Conservation (phyloP, 2,113 vertebrate genomes). For the Heterotis niloticus region DNA sequence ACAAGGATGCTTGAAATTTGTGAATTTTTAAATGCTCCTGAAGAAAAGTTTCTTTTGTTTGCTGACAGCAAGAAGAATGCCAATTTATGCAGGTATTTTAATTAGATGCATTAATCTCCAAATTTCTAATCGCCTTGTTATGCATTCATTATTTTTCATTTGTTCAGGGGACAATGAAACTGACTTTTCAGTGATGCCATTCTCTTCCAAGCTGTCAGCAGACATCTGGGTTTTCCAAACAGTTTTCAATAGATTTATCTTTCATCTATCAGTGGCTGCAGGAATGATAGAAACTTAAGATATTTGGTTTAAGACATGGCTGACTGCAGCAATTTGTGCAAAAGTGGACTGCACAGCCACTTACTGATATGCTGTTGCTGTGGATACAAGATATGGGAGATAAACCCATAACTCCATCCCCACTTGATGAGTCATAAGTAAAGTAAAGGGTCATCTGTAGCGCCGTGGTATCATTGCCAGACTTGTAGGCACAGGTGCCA, state of each 20-base stretch:
- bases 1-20: slow-evolving; percentile 13
- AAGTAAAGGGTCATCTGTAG: neutral
- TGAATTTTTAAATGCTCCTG: slow-evolving; percentile 2
- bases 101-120: slow-evolving; percentile 21
- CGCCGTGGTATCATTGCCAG: neutral
- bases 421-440: neutral
- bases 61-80: slow-evolving; percentile 17
- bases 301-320: neutral
- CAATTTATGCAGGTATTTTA: neutral
- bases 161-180: neutral
- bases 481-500: neutral
- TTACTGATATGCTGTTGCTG: neutral
- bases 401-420: neutral
- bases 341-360: neutral
- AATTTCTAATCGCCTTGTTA: slow-evolving; percentile 12
- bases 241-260: neutral
- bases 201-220: neutral
- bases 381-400: neutral
- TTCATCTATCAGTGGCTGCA: neutral
- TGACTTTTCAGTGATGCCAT: neutral
- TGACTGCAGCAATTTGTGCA: neutral
- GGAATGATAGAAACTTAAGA: neutral
- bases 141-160: slow-evolving; percentile 11
- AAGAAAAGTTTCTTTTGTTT: slow-evolving; percentile 24
- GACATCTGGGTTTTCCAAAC: neutral